Base-by-base conservation (phyloP, 2,888 invertebrate genomes). In the Schizaphis graminum region DNA sequence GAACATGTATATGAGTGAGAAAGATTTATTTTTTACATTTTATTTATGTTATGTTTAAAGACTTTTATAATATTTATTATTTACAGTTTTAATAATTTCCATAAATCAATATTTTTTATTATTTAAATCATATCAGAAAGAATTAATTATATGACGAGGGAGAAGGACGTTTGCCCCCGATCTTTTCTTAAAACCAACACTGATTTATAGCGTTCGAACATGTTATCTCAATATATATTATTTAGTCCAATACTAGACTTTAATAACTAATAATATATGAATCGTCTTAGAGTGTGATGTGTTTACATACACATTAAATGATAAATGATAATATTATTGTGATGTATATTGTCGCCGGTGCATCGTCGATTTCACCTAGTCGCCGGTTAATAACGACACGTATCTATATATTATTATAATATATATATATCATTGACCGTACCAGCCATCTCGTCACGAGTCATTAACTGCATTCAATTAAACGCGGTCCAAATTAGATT, bases 391-490 rank as follows among this genome's bases (percentile, higher is more conserved):
- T 21, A 35, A 35, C 21, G 35, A 77, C 35, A 77, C 8, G 35
- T 77, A 35, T 7, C 21, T 35, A 77, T 77, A 24, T 35, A 35
- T 21, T 5, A 16, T 35, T 77, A 88, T 56, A 11, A 56, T 56
- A 35, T 5, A 24, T 53, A 41, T 56, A 77, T 44, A 89, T 57
- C 13, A n/a, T 24, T 53, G 24, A 35, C 47, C n/a, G 16, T 57
- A 44, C 56, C 26, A 26, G 3, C 28, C 21, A 67, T 24, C 21
- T 53, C 67, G 90, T 90, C 44, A 90, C 90, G 90, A 90, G 90
- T 90, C 90, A 67, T 90, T 90, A 24, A 90, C 44, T 89, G 13
- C 21, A 26, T 89, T 90, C 47, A 44, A 61, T n/a, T 67, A 89
- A 89, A 61, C 41, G 89, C 7, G 49, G 49, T 53, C 24, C 67